Base-by-base conservation (phyloP, 2,797 vertebrate genomes). In the Chromobotia macracanthus region DNA sequence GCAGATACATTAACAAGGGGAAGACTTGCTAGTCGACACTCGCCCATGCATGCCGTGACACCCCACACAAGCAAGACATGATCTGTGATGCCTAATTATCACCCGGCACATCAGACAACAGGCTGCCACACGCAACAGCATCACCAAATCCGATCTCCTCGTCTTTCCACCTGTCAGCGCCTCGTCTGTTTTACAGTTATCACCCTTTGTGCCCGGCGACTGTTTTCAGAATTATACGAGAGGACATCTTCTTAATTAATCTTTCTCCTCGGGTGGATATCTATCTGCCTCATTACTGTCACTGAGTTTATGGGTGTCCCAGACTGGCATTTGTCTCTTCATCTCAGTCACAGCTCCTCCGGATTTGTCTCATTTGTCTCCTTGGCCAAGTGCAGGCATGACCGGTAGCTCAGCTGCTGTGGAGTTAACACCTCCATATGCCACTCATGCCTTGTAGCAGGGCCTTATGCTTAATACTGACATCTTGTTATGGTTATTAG, bases 51-150 rank as follows among this genome's bases (percentile, higher is more conserved):
- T 3, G 48, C 2, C n/a, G 51, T 72, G 68, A 61, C 61, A 72
- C 44, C 65, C 58, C 72, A 70, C 60, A 69, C 81, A 75, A 79
- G 72, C 81, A 56, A 79, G 56, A 77, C 69, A 71, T 82, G 70
- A 82, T 72, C 63, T 74, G 69, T 69, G 70, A 82, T 60, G 70
- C 23, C 75, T 78, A 74, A 82, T 78, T 79, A 74, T 75, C 56
- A 79, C 65, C 65, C 53, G 41, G 25, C 25, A 9, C 23, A 72
- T 64, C 65, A 82, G 66, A 73, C 75, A 79, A 63, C 76, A 50
- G 55, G 48, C 46, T 46, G 50, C 10, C 67, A 16, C 41, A 50
- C 3, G 6, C 46, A 10, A 63, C 15, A 55, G 35, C 63, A 41
- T 60, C 65, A 71, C 25, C 38, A 60, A 78, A 75, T 75, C 64